Evolutionary conservation across 35 echinoderm and acorn worm genomes (phyloP).

Genomic region (Patiria miniata): DNA sequence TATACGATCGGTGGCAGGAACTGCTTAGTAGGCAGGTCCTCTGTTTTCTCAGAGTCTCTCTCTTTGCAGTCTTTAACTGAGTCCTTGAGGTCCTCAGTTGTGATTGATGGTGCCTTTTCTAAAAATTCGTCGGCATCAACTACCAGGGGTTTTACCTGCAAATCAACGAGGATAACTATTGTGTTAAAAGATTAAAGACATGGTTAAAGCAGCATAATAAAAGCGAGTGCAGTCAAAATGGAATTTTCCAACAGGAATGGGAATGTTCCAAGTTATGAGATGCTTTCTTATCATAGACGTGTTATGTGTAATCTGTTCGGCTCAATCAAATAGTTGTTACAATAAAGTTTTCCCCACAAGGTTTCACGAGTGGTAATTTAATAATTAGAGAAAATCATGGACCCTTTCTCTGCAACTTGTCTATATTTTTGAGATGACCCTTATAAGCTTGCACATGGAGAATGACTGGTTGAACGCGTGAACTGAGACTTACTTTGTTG

Average conservation of each 20-base stretch:
- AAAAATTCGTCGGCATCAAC: not conserved
- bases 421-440: no score
- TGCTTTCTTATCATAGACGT: no score
- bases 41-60: conserved; percentile 33
- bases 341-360: no score
- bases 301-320: no score
- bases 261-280: not conserved
- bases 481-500: conserved; percentile 35
- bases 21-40: not conserved
- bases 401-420: no score
- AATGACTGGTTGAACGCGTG: no score
- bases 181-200: no score
- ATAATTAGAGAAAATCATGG: no score
- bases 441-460: no score
- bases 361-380: no score
- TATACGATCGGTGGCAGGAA: conserved; percentile 56
- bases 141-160: conserved; percentile 50
- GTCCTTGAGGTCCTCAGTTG: conserved; percentile 32
- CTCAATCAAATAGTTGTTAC: no score
- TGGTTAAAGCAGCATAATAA: not conserved
- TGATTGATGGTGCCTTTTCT: conserved; percentile 47
- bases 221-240: not conserved
- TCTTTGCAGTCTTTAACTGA: conserved; percentile 20
- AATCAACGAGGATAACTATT: not conserved
- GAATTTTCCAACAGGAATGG: not conserved